These are phyloP conservation scores for Drosophila sturtevanti DNA, from an alignment of 1,140 invertebrate genomes.

Conservation along the genomic window DNA sequence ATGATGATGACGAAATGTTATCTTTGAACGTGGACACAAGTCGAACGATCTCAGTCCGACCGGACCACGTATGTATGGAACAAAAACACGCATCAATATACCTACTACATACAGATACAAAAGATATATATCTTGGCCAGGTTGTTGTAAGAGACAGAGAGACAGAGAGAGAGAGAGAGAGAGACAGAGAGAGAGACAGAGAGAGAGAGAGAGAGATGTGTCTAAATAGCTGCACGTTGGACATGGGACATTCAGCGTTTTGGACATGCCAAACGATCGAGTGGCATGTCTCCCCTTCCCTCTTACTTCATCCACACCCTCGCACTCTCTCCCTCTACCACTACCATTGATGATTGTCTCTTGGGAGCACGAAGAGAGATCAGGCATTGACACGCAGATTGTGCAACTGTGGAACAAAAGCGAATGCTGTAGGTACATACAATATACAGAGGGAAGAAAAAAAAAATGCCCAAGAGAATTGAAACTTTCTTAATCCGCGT, in stretches of 20 bases:
- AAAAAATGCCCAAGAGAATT: background rate
- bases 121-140: constrained; percentile 18
- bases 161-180: constrained; percentile 39
- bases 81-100: constrained; percentile 60
- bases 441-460: constrained; percentile 1
- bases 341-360: constrained; percentile 22
- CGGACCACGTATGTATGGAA: constrained; percentile 39
- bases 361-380: constrained; percentile 56
- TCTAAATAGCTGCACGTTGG: constrained; percentile 75
- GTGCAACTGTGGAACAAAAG: constrained; percentile 66
- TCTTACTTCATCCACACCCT: too few relatives aligned
- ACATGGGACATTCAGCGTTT: constrained; percentile 52
- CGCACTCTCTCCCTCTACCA: background rate
- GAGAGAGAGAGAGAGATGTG: too few relatives aligned
- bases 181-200: too few relatives aligned
- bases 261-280: constrained; percentile 76
- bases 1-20: constrained; percentile 78
- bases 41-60: constrained; percentile 51
- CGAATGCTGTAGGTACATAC: constrained; percentile 23
- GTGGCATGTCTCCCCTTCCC: background rate
- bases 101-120: constrained; percentile 22
- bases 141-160: constrained; percentile 4
- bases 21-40: constrained; percentile 79
- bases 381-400: constrained; percentile 75
- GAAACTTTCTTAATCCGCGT: constrained; percentile 48